Evolutionary conservation across 2,797 vertebrate species (phyloP).

Genomic region (Fratercula arctica): DNA sequence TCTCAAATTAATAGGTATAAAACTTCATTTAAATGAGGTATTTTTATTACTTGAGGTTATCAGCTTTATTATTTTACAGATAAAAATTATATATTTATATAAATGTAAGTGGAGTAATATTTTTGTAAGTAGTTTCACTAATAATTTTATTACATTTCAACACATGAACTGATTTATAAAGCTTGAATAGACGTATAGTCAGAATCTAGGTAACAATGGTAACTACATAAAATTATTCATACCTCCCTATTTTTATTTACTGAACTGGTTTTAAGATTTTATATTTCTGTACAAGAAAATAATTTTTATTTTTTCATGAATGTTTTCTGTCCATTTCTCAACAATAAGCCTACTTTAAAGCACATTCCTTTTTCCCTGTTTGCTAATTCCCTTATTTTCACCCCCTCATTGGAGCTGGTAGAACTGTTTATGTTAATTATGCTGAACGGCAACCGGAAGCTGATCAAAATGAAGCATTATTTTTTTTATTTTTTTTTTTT

Average conservation of each 20-base stretch:
- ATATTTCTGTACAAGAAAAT: neutral
- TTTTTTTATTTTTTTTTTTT: neutral
- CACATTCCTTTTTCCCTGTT: neutral
- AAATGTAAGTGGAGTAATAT: neutral
- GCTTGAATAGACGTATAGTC: neutral
- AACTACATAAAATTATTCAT: neutral
- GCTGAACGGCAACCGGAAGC: neutral
- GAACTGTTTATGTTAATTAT: neutral
- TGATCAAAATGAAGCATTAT: neutral
- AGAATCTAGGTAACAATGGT: neutral
- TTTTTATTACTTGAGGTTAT: neutral
- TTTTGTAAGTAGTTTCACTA: neutral
- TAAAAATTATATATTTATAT: neutral
- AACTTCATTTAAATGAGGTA: neutral
- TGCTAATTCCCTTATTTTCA: neutral
- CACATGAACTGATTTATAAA: neutral
- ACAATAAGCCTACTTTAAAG: neutral
- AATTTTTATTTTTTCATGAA: neutral
- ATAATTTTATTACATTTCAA: neutral
- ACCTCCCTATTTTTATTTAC: neutral
- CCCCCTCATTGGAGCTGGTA: neutral
- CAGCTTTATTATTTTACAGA: neutral
- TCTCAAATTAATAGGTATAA: neutral
- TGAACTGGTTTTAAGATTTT: neutral
- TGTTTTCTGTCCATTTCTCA: neutral